Percentiles rank a stretch among this genome's conserved stretches.
Evolutionary conservation across 2,888 invertebrate genomes (phyloP).

Genomic region (Oligia fasciuncula): DNA sequence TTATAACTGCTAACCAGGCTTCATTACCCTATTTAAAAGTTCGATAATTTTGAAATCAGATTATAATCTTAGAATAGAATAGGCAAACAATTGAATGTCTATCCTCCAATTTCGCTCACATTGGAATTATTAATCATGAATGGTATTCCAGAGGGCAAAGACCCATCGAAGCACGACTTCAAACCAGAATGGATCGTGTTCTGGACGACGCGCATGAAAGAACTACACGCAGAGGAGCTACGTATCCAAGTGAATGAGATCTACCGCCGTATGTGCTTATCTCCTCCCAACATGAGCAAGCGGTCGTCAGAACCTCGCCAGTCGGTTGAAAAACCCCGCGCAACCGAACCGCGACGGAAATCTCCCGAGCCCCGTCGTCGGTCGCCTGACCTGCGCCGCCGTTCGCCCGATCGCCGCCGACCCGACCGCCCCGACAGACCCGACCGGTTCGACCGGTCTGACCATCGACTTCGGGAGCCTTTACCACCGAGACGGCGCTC

Average conservation of each 20-base stretch:
- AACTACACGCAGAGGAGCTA: conserved; percentile 93
- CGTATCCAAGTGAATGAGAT: conserved; percentile 92
- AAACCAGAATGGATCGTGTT: conserved; percentile 97
- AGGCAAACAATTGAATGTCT: background rate
- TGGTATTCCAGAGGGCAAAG: conserved; percentile 90
- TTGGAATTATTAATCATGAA: conserved; percentile 1
- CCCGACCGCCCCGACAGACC: conserved; percentile 12
- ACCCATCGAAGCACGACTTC: conserved; percentile 95
- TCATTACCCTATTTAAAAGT: background rate
- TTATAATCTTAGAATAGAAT: background rate
- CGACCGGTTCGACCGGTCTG: background rate
- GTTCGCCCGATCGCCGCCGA: conserved; percentile 38
- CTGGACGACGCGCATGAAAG: conserved; percentile 95
- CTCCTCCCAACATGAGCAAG: conserved; percentile 76
- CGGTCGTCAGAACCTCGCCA: conserved; percentile 32
- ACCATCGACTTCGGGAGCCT: conserved; percentile 30
- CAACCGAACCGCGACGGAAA: conserved; percentile 52
- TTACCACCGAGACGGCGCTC: conserved; percentile 25
- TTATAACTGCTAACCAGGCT: background rate
- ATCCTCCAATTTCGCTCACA: background rate
- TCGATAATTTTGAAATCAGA: background rate
- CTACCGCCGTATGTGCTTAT: conserved; percentile 90
- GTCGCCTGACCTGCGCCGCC: conserved; percentile 45
- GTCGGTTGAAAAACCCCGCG: conserved; percentile 14
- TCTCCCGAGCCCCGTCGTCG: conserved; percentile 53